A percentile compares a stretch with the other conserved stretches of the same genome.
Evolutionary conservation across 2,797 vertebrate species (phyloP).

Genomic region (Semaprochilodus insignis): DNA sequence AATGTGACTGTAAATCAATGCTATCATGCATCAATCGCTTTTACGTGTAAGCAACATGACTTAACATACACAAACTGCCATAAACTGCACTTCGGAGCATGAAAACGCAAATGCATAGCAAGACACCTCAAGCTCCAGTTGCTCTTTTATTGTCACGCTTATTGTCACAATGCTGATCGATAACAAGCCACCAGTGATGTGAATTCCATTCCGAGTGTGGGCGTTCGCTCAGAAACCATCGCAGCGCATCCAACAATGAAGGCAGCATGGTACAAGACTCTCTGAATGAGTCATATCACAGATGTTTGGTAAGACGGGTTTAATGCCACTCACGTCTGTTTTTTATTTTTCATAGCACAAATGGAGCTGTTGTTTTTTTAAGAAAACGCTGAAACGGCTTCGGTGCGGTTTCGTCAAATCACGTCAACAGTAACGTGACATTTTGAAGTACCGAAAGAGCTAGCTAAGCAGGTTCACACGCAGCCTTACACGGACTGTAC

Average conservation of each 20-base stretch:
- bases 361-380: neutral
- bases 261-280: neutral
- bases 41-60: neutral
- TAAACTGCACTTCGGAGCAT: neutral
- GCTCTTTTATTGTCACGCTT: neutral
- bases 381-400: neutral
- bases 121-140: neutral
- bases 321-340: neutral
- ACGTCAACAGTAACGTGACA: neutral
- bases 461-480: conserved; percentile 7
- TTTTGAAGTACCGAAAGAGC: neutral
- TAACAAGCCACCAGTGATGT: neutral
- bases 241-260: neutral
- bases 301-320: neutral
- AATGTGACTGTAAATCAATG: neutral
- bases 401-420: neutral
- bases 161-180: too few species aligned
- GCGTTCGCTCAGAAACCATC: neutral
- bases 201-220: neutral
- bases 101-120: neutral
- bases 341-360: neutral
- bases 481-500: neutral
- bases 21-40: neutral
- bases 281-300: neutral
- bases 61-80: too few species aligned